phyloP scores from a whole-genome alignment of 2,797 vertebrate genomes.

The Acestrorhynchus altus region DNA sequence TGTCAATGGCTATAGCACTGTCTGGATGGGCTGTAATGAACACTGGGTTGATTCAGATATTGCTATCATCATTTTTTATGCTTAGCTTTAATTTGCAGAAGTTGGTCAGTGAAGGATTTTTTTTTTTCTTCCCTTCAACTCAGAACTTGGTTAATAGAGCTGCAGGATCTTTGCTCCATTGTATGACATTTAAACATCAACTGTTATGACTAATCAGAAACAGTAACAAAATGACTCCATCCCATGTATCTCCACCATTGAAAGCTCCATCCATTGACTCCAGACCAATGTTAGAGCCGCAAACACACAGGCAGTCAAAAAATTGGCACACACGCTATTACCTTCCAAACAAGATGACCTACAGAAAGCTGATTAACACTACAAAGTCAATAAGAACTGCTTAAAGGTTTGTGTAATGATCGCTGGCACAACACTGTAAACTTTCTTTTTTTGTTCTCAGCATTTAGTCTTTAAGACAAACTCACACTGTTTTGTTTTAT shows the following conservation, averaged over 20 bases:
- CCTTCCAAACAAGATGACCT: too few species aligned
- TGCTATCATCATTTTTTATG: conserved; percentile 25
- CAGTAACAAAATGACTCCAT: not conserved
- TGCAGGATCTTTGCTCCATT: conserved; percentile 13
- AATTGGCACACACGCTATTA: too few species aligned
- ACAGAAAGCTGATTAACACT: too few species aligned
- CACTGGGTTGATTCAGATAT: conserved; percentile 31
- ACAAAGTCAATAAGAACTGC: too few species aligned
- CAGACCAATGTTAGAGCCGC: too few species aligned
- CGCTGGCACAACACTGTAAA: too few species aligned
- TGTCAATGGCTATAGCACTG: conserved; percentile 21
- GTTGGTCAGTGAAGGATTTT: conserved; percentile 11
- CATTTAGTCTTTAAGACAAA: too few species aligned
- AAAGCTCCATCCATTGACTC: not conserved
- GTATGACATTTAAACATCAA: not conserved
- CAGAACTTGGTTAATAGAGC: conserved; percentile 11
- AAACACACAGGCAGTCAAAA: too few species aligned
- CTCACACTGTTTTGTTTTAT: too few species aligned
- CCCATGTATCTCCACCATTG: not conserved
- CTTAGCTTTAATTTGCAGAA: conserved; percentile 24
- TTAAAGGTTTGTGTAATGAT: too few species aligned
- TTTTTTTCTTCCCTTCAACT: not conserved
- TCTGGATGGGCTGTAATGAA: conserved; percentile 36
- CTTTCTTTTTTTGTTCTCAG: too few species aligned
- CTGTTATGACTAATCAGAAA: not conserved